Base-by-base conservation (phyloP, 1,140 invertebrate genomes). In the Rhagoletis pomonella region DNA sequence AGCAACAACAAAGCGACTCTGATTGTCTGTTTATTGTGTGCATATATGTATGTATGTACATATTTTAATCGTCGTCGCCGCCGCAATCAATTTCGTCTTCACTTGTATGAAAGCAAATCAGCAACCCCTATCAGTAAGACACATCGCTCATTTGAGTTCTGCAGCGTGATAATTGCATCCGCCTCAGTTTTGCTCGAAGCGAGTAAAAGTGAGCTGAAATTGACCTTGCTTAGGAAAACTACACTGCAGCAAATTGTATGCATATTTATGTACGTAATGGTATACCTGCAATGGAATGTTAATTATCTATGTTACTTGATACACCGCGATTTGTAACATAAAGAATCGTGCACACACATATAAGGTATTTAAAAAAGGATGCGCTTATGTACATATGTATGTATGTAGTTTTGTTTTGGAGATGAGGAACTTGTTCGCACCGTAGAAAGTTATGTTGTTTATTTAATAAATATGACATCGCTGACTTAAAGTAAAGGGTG, bases 121-220 rank as follows among this genome's bases (percentile, higher is more conserved):
- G 4, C 64, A 67, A 67, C 64, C 64, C 64, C 29, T 67, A 67
- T 67, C 64, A 29, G n/a, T 67, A 67, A 67, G 29, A 4, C 5
- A 67, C 29, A 19, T 7, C 64, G 19, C 64, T 29, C 64, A 67
- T 67, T 19, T 39, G 17, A 39, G 19, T 29, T 0, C 64, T 67
- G 64, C 64, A 29, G 64, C 17, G 64, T 67, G 64, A 1, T 67
- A 67, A 67, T 67, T 67, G 64, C 64, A 29, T 67, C 64, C 64
- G 64, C 64, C 12, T 67, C 64, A 29, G n/a, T 67, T 4, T 62
- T 62, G 60, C 60, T n/a, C 60, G 6, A 67, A 39, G 29, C 9
- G 6, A 19, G 7, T 9, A 67, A 67, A 14, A 6, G 64, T 67
- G 64, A 67, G 64, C 29, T 67, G 4, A 39, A 29, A 67, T 67